Evolutionary conservation across 2,113 vertebrate genomes (phyloP), one percentile per base, ranked within the genome.

Genomic region (Callipepla californica): DNA sequence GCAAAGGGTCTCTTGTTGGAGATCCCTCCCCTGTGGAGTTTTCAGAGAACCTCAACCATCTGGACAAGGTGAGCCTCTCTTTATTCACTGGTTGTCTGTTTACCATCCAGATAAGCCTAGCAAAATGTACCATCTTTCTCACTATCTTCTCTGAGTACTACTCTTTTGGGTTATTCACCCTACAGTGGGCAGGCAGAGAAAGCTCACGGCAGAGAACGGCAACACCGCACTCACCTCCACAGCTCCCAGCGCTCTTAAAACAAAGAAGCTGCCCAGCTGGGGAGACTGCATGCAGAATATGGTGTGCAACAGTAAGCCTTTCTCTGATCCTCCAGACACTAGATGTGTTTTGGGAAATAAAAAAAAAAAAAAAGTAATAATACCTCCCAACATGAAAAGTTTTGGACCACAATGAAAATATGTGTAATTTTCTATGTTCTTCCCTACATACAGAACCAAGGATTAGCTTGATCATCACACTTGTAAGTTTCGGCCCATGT

Each of bases 321-420:
- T 44, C 85, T 89, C 62, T 81, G 57, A 89, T 86, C 47, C 44
- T 87, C 59, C 45, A 77, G 59, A 61, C 59, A 57, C 67, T 83
- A 80, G 10, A 21, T n/a, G n/a, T 75, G 51, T 70, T 76, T 85
- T 45, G 51, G 51, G 40, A 13, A 40, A 40, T 4, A 44, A 44
- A 44, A 44, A 59, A 72, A 69, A 55, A 80, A 62, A 90, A 89
- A 78, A n/a, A n/a, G n/a, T 12, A 78, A 26, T 48, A 80, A 77
- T 85, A n/a, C 48, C 34, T 91, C 61, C 65, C 79, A 85, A 32
- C 18, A 28, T 12, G 40, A 68, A 40, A 25, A 57, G 65, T 72
- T 94, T 59, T 53, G 67, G 72, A 23, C 55, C 1, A 2, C 38
- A 47, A 78, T 72, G 34, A 51, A 63, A 83, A 80, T 2, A 1